Evolutionary conservation across 35 echinoderm and acorn worm genomes (phyloP).

Genomic region (Heliocidaris tuberculata): DNA sequence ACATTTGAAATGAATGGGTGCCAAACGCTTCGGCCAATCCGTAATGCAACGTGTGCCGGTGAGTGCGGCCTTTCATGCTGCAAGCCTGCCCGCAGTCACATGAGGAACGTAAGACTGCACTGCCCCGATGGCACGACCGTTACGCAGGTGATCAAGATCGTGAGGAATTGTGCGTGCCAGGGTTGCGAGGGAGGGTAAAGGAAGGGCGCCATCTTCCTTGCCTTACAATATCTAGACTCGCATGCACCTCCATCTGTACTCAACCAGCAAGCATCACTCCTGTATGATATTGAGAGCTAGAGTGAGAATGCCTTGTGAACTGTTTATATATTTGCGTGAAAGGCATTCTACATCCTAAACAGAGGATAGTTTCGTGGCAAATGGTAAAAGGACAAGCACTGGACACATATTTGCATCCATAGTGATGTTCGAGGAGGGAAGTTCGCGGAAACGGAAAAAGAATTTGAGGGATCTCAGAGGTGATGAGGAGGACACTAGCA

Average conservation of each 20-base stretch:
- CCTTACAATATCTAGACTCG: background rate
- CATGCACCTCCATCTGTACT: background rate
- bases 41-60: slow-evolving; percentile 59
- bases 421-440: background rate
- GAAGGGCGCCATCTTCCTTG: background rate
- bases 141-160: slow-evolving; percentile 50
- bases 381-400: background rate
- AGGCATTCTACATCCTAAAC: background rate
- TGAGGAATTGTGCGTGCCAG: slow-evolving; percentile 78
- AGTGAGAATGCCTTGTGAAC: background rate
- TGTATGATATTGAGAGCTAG: background rate
- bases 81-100: slow-evolving; percentile 61
- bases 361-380: background rate
- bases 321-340: slow-evolving; percentile 21
- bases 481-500: background rate
- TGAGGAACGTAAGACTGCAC: slow-evolving; percentile 60
- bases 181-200: slow-evolving; percentile 46
- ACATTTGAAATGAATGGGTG: slow-evolving; percentile 62
- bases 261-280: background rate
- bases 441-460: background rate
- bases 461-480: background rate
- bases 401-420: background rate
- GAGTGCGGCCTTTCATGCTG: slow-evolving; percentile 81
- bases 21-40: slow-evolving; percentile 59
- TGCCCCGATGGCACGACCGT: slow-evolving; percentile 65